These are phyloP conservation scores for Salvelinus fontinalis DNA, from an alignment of 2,113 vertebrate genomes.

Conservation along the genomic window DNA sequence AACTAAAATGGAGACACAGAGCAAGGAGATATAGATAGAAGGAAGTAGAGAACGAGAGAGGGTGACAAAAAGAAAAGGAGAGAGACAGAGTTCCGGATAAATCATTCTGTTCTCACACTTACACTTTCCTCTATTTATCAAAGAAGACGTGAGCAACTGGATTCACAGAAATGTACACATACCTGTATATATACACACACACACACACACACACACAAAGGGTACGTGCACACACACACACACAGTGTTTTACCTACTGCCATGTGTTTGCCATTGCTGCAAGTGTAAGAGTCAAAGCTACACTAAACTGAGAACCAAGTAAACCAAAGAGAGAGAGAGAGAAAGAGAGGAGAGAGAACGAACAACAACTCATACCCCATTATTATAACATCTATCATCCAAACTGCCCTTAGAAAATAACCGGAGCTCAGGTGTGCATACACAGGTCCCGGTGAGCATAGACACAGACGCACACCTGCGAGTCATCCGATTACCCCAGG, in stretches of 20 bases:
- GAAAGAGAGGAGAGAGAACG: background rate
- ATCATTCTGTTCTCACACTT: constrained; percentile 51
- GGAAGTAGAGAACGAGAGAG: constrained; percentile 22
- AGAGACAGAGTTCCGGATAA: constrained; percentile 36
- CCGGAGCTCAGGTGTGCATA: too few relatives aligned
- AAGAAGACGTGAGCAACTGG: too few relatives aligned
- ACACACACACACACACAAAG: background rate
- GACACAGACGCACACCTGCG: background rate
- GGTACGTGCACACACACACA: background rate
- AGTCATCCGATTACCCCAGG: too few relatives aligned
- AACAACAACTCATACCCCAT: too few relatives aligned
- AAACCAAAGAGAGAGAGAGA: background rate
- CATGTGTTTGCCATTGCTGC: background rate
- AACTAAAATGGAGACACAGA: too few relatives aligned
- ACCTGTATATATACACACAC: background rate
- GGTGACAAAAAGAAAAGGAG: too few relatives aligned
- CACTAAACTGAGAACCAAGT: too few relatives aligned
- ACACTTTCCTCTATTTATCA: constrained; percentile 27
- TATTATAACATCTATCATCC: too few relatives aligned
- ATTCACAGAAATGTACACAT: background rate
- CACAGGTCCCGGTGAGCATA: background rate
- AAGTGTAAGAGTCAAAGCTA: too few relatives aligned
- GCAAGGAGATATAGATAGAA: background rate
- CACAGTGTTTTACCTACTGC: background rate
- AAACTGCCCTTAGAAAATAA: too few relatives aligned